Evolutionary conservation across 1,140 invertebrate species (phyloP), one percentile per base, ranked within the genome.

Genomic region (Colletes latitarsis): DNA sequence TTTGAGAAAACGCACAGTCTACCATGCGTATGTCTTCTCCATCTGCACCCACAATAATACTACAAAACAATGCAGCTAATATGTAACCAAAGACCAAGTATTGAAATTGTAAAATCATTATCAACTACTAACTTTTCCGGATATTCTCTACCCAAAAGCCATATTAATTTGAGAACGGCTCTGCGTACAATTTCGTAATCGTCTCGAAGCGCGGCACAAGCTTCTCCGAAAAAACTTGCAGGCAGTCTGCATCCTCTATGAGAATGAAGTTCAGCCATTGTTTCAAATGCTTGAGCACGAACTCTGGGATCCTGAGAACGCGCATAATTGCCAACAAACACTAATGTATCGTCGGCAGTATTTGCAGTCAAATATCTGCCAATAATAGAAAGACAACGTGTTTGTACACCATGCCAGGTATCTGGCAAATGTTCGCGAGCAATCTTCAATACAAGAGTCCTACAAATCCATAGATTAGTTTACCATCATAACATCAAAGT

Each of bases 1-100:
- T 96, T 93, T 98, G 97, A 41, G 97, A 97, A 95, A 99, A 99
- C 0, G 98, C 98, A 93, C 99, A 98, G 93, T 99, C 99, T 39
- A 98, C 96, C 83, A 99, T 94, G 15, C 98, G 95, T 73, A 98
- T 95, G 57, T 97, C 96, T 81, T 96, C 96, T 72, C 96, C 95
- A 81, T 96, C 96, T 71, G 94, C 93, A 43, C 96, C 90, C 8
- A 94, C 94, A 72, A 97, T 94, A 72, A 95, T 94, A 85, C 96
- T 96, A 89, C 76, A 93, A 93, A 79, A 46, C 49, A 81, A 67
- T 66, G 17, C 52, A 10, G 41, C 30, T 78, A 78, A 53, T n/a
- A 9, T 12, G 19, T 12, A 53, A 67, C 39, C 12, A 12, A 77
- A 14, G n/a, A n/a, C 57, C 69, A 57, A 19, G 46, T 58, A 52